phyloP scores from a whole-genome alignment of 92 coral and sea anemone genomes.

The Montipora capitata region DNA sequence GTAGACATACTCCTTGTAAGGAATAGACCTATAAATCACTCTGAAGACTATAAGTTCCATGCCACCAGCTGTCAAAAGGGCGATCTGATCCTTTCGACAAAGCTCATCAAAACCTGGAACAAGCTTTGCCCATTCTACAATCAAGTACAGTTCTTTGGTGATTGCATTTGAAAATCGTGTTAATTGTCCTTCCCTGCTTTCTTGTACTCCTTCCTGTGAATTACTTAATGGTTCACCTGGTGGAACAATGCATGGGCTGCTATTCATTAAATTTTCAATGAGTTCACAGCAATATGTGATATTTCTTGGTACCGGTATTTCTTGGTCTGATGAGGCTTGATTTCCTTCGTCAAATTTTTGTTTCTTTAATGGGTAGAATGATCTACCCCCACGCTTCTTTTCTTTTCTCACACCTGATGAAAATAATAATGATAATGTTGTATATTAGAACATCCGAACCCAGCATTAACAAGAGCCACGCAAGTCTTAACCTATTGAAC shows the following conservation, averaged over 20 bases:
- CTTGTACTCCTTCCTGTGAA: constrained; percentile 63
- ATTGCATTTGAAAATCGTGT: constrained; percentile 92
- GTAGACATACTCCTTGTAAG: constrained; percentile 81
- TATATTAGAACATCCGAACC: not conserved
- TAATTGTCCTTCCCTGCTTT: constrained; percentile 78
- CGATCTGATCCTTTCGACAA: constrained; percentile 85
- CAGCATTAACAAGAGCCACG: not conserved
- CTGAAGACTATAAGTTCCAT: constrained; percentile 95
- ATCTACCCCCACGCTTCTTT: constrained; percentile 94
- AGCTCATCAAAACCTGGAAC: constrained; percentile 93
- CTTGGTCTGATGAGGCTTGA: constrained; percentile 25
- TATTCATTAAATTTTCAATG: constrained; percentile 80
- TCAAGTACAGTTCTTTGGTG: constrained; percentile 86
- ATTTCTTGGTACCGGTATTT: not conserved
- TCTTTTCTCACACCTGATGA: constrained; percentile 93
- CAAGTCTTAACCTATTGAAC: no score
- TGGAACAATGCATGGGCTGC: constrained; percentile 90
- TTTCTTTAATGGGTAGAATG: constrained; percentile 91
- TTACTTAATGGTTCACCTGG: constrained; percentile 87
- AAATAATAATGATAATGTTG: not conserved
- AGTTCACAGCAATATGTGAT: constrained; percentile 74
- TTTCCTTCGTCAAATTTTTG: constrained; percentile 46
- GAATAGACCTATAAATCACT: constrained; percentile 93
- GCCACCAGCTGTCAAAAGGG: constrained; percentile 91
- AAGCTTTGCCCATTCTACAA: constrained; percentile 98